Evolutionary conservation across 2,888 invertebrate genomes (phyloP), one percentile per base, ranked within the genome.

Genomic region (Heliothis peltigera): DNA sequence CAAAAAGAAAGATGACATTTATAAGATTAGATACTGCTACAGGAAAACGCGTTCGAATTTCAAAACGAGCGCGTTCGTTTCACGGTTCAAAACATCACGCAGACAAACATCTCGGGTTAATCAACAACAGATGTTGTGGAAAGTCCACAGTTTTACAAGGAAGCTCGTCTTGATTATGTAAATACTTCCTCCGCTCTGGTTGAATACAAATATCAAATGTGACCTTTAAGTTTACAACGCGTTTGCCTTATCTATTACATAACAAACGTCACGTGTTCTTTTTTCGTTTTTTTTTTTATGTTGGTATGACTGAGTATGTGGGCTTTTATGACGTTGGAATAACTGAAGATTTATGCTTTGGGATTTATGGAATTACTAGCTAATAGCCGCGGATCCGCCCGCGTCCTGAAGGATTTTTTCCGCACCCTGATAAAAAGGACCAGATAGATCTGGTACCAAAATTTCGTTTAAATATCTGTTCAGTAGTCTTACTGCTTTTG

Each of bases 181-280:
- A 77, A 77, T 72, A 65, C 55, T 60, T 47, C 64, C 43, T 44
- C 35, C 10, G 1, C 19, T 25, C 65, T 17, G 32, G 32, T 60
- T 72, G 73, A 73, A 77, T 77, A 72, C 65, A 58, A 72, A 75
- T 78, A 67, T 77, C 64, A 67, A 72, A 73, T 57, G 58, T 64
- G 63, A 75, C 75, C 75, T 75, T 75, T 68, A 74, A 58, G 64
- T 63, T 59, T 25, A 25, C 54, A 49, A 59, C 53, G 56, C 25
- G 47, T 63, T 55, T 55, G 28, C 53, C 57, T 61, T 54, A 53
- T 64, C 39, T 64, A 8, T 51, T 59, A 55, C 53, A 70, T 49
- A 75, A 61, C 35, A 43, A 21, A 8, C 15, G 46, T 54, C 75
- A 54, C 44, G 53, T 44, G 52, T 61, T 46, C 10, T 60, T 49